Conservation (phyloP, 2,888 invertebrate genomes). For the Oscheius sp. region DNA sequence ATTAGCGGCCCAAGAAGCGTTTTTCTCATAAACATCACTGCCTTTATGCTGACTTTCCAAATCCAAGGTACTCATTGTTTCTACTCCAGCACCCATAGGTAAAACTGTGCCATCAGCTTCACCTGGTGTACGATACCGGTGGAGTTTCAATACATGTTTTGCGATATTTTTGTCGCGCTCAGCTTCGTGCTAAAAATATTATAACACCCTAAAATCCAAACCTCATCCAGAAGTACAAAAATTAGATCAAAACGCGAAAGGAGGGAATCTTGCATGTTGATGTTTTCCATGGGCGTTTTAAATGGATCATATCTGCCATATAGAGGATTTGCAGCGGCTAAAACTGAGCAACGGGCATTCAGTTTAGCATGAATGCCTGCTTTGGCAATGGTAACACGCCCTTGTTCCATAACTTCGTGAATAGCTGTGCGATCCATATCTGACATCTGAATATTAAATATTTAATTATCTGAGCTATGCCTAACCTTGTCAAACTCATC, state of each 20-base stretch:
- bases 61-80: conserved; percentile 85
- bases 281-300: conserved; percentile 99
- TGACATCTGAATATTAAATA: conserved; percentile 82
- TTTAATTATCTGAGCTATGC: neutral
- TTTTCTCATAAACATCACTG: conserved; percentile 67
- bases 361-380: conserved; percentile 93
- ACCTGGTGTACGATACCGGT: conserved; percentile 88
- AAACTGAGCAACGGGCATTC: conserved; percentile 94
- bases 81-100: conserved; percentile 76
- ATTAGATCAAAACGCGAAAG: conserved; percentile 96
- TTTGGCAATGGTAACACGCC: conserved; percentile 92
- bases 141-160: conserved; percentile 96
- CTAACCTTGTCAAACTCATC: conserved; percentile 91
- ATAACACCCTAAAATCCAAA: too few species aligned
- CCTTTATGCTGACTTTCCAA: conserved; percentile 78
- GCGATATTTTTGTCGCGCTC: conserved; percentile 90
- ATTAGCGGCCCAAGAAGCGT: conserved; percentile 63
- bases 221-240: conserved; percentile 93
- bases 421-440: conserved; percentile 98
- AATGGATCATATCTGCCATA: conserved; percentile 98
- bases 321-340: conserved; percentile 99
- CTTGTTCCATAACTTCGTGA: conserved; percentile 99
- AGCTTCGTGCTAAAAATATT: conserved; percentile 77
- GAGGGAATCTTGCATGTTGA: conserved; percentile 94
- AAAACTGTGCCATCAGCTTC: conserved; percentile 85